These are phyloP conservation scores for Rhinolophus ferrumequinum DNA, from an alignment of 2,113 vertebrate species.

Conservation along the genomic window DNA sequence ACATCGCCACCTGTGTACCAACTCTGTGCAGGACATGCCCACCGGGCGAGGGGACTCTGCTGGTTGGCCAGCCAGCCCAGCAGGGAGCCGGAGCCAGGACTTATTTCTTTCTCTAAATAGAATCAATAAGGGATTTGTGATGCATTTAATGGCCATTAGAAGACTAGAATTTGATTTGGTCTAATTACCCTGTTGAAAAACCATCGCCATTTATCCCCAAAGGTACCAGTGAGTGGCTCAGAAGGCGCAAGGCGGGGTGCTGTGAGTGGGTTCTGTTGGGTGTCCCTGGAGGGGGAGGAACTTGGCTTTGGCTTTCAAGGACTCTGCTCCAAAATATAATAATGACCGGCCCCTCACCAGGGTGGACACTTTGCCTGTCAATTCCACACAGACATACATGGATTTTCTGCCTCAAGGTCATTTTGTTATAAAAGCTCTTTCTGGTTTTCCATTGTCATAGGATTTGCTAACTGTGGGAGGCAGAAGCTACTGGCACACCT, in stretches of 20 bases:
- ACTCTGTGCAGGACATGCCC: neutral
- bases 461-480: neutral
- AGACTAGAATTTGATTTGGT: slow-evolving; percentile 72
- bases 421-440: slow-evolving; percentile 7
- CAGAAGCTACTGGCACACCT: neutral
- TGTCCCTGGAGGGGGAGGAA: neutral
- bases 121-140: slow-evolving; percentile 70
- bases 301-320: neutral
- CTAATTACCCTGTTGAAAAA: slow-evolving; percentile 66
- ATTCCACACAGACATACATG: neutral
- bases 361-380: neutral
- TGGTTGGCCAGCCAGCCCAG: neutral
- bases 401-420: slow-evolving; percentile 60
- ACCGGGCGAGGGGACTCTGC: neutral
- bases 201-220: slow-evolving; percentile 44
- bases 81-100: slow-evolving; percentile 45
- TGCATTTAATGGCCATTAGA: slow-evolving; percentile 73
- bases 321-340: neutral
- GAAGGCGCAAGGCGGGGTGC: neutral
- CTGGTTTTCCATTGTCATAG: slow-evolving; percentile 53
- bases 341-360: neutral
- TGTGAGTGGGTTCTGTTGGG: neutral
- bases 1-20: neutral
- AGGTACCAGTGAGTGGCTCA: neutral
- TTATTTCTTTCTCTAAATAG: slow-evolving; percentile 73